Conservation (phyloP, 2,797 vertebrate species). For the Rhabdophis nuchalis region DNA sequence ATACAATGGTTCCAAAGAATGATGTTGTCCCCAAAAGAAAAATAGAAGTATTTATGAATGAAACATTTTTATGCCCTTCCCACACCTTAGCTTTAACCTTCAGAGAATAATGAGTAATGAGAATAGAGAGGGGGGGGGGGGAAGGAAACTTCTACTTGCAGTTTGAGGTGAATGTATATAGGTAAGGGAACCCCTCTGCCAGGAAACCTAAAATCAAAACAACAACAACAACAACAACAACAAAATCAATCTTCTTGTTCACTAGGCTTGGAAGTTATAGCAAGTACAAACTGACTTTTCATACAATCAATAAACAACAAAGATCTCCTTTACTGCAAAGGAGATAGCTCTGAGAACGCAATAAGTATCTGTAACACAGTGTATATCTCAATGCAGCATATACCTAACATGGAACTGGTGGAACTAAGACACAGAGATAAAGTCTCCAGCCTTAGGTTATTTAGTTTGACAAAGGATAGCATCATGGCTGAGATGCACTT, state of each 20-base stretch:
- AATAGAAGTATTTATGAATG: neutral
- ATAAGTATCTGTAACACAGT: neutral
- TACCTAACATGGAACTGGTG: neutral
- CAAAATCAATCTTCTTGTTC: constrained; percentile 31
- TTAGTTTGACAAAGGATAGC: neutral
- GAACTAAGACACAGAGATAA: neutral
- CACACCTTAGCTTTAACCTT: neutral
- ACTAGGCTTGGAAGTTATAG: constrained; percentile 12
- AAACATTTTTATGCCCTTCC: constrained; percentile 7
- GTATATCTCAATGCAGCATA: neutral
- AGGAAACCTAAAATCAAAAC: constrained; percentile 15
- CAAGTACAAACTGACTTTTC: constrained; percentile 16
- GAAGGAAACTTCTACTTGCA: neutral
- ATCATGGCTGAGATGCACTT: neutral
- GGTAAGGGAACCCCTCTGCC: neutral
- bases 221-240: neutral
- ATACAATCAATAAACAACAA: constrained; percentile 15
- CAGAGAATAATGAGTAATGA: neutral
- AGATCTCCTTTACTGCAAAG: constrained; percentile 1
- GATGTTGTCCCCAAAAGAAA: neutral
- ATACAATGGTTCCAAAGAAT: neutral
- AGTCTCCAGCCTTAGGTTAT: neutral
- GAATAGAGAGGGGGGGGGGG: neutral
- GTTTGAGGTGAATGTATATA: neutral
- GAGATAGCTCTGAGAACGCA: neutral